Evolutionary conservation across 2,888 invertebrate genomes (phyloP), one percentile per base, ranked within the genome.

Genomic region (Thecophora atra): DNA sequence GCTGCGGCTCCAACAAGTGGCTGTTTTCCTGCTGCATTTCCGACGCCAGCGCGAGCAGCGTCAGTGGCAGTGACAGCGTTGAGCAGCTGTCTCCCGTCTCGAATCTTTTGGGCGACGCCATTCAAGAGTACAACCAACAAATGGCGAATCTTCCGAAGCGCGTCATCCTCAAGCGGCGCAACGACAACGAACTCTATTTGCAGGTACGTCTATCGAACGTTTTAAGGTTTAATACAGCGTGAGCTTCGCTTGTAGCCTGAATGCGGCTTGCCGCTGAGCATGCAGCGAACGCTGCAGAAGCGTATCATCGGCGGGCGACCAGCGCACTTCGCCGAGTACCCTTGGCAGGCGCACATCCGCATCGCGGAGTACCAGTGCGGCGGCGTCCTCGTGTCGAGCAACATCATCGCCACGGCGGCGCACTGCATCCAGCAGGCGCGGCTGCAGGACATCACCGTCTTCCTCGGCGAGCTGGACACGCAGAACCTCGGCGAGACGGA

Each of bases 261-360:
- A 77, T 94, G 94, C 78, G 94, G 94, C 0, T 81, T 93, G 17
- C 91, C 93, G 0, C 88, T 90, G 86, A 81, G 85, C 80, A 76
- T 80, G 78, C 78, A 88, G 26, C 87, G 88, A 69, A 87, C 90
- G 26, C 82, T 91, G 1, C 91, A 91, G 81, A 94, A 93, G 83
- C 88, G 94, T 67, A 94, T 95, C 74, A 94, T 95, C 56, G 95
- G 95, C 0, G 94, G 95, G 0, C 87, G 92, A 4, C 92, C 93
- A 77, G 94, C 94, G 0, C 88, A 89, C 76, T 94, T 90, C 63
- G 87, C 86, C 0, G 94, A 94, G 87, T 93, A 93, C 81, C 94
- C 95, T 0, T 95, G 94, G 94, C 94, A 94, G 83, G 94, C 93
- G 0, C 94, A 94, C 79, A 92, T 95, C 74, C 90, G 94, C 81